Conservation (phyloP, 2,888 invertebrate genomes). For the Habrosyne pyritoides region DNA sequence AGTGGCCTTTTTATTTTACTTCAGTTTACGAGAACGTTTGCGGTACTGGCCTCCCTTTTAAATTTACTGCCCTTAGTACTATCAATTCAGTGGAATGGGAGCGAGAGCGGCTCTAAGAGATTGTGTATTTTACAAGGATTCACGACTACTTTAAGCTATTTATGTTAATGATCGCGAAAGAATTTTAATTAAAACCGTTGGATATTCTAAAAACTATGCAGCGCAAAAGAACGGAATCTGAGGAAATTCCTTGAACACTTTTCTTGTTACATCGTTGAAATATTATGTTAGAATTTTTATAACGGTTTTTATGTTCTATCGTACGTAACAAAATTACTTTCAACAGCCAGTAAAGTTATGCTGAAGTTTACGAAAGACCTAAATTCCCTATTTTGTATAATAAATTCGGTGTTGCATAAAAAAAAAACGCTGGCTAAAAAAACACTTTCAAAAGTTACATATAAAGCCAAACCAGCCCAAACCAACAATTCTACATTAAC, state of each 20-base stretch:
- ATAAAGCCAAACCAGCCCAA: slow-evolving; percentile 11
- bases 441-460: too few species aligned
- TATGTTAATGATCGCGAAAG: slow-evolving; percentile 32
- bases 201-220: slow-evolving; percentile 5
- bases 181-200: slow-evolving; percentile 64
- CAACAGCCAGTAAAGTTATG: too few species aligned
- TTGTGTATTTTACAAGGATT: slow-evolving; percentile 53
- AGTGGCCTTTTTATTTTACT: slow-evolving; percentile 62
- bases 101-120: slow-evolving; percentile 29
- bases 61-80: slow-evolving; percentile 53
- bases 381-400: too few species aligned
- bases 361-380: too few species aligned
- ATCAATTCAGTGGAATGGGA: slow-evolving; percentile 50
- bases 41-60: slow-evolving; percentile 45
- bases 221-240: neutral
- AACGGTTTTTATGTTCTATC: too few species aligned
- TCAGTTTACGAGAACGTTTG: slow-evolving; percentile 62
- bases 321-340: too few species aligned
- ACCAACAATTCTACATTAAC: neutral
- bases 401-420: too few species aligned
- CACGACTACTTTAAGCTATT: slow-evolving; percentile 51
- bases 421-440: too few species aligned
- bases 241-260: slow-evolving; percentile 18
- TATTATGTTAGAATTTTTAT: too few species aligned
- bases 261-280: too few species aligned